Base-by-base conservation (phyloP, 2,888 invertebrate species). In the Scaptomyza tumidula region DNA sequence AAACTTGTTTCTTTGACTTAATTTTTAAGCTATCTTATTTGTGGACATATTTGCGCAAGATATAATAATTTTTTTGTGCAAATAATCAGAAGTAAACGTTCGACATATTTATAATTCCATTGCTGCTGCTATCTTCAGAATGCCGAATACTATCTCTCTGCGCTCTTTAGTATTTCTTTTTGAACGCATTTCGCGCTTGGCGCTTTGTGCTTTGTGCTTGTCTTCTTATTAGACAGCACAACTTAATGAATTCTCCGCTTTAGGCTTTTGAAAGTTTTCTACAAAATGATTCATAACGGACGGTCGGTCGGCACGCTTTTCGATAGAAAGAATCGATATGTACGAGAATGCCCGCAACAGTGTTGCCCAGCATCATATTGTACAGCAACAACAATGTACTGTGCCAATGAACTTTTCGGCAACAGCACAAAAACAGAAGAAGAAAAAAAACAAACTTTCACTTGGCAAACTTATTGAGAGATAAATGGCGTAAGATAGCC, bases 1-100 rank as follows among this genome's bases (percentile, higher is more conserved):
- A 29, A 29, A 7, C 6, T 29, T 7, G 29, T 33, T 33, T 10
- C 2, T 29, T 7, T 29, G 7, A 29, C 6, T 29, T 10, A 2
- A 74, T 55, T 55, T 71, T 71, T 57, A 75, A 78, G 69, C 65
- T 78, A 78, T 78, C 72, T 59, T 60, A 39, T 71, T 71, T 62
- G 71, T 57, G 33, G 71, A 67, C 31, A 50, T 56, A 66, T 66
- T 64, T 58, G 43, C 48, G 54, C 57, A 57, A 62, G 43, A 57
- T 60, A 46, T 61, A 33, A 10, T 6, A 3, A 62, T 59, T 35
- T 75, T 75, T 50, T 78, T 70, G 62, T 43, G 49, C 43, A 65
- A 75, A 70, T 70, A 79, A 79, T 79, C 78, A 63, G 48, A 76
- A 64, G 61, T 73, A 76, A 73, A 71, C 59, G 76, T 73, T 70